Percentiles rank a stretch among this genome's conserved stretches.
Evolutionary conservation across 2,888 invertebrate species (phyloP).

Genomic region (Heteromurus nitidus): DNA sequence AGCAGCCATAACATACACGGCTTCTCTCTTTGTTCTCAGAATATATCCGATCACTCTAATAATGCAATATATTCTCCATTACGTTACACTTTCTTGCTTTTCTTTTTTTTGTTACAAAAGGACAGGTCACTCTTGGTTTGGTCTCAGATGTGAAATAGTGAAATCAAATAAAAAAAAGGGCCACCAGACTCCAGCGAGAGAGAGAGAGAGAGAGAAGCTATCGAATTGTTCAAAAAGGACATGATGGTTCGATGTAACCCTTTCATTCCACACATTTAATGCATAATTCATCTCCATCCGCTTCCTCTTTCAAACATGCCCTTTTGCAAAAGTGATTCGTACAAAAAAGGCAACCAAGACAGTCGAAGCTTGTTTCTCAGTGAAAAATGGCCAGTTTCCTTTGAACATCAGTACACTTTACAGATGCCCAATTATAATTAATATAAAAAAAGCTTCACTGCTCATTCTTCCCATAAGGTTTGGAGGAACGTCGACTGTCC

Average conservation of each 20-base stretch:
- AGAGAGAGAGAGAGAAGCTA: not conserved
- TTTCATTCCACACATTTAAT: constrained; percentile 31
- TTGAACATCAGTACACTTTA: not conserved
- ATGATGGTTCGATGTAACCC: constrained; percentile 7
- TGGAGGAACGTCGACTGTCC: not conserved
- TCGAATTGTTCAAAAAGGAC: not conserved
- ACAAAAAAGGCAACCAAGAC: not conserved
- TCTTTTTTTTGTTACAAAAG: not conserved
- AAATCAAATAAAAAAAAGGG: not conserved
- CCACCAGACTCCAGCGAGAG: too few species aligned
- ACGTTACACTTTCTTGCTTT: not conserved
- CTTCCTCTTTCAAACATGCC: not conserved
- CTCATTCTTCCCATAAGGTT: not conserved
- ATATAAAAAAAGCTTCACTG: constrained; percentile 12
- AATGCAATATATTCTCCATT: too few species aligned
- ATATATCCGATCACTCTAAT: too few species aligned
- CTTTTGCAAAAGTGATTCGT: not conserved
- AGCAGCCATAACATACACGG: too few species aligned
- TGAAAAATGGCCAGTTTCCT: constrained; percentile 23
- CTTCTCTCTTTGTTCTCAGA: too few species aligned
- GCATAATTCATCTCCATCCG: constrained; percentile 39
- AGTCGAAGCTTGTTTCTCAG: not conserved
- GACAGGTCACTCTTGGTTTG: not conserved
- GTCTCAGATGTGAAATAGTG: too few species aligned
- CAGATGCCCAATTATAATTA: not conserved